These are phyloP conservation scores for Pseudanteris insignis DNA, from an alignment of 2,888 invertebrate species.

Conservation along the genomic window DNA sequence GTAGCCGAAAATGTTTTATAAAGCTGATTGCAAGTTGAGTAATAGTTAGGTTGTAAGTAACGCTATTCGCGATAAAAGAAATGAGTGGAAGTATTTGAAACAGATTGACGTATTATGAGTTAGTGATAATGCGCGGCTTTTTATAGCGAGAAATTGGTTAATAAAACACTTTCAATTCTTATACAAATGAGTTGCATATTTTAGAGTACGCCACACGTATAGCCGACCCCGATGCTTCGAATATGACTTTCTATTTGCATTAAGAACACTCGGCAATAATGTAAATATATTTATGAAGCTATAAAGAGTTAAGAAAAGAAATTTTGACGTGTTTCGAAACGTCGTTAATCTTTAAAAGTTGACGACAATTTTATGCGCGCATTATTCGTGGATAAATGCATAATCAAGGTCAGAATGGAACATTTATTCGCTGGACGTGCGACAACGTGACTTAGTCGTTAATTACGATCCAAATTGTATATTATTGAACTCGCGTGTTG, in stretches of 20 bases:
- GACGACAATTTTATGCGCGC: conserved; percentile 14
- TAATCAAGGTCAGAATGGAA: conserved; percentile 18
- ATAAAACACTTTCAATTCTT: neutral
- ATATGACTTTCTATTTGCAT: conserved; percentile 32
- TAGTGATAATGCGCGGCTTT: too few species aligned
- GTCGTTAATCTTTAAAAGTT: neutral
- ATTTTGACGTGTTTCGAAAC: conserved; percentile 22
- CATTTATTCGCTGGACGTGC: too few species aligned
- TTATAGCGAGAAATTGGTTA: too few species aligned
- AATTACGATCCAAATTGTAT: too few species aligned
- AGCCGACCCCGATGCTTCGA: conserved; percentile 1
- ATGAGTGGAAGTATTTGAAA: too few species aligned
- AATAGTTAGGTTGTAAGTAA: too few species aligned
- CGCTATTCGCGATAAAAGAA: too few species aligned
- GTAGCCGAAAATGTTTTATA: too few species aligned
- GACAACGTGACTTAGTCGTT: too few species aligned
- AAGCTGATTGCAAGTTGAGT: too few species aligned
- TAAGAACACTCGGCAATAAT: conserved; percentile 21
- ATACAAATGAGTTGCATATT: conserved; percentile 4
- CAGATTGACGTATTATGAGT: too few species aligned
- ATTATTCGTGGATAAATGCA: conserved; percentile 9
- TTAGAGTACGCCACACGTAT: neutral
- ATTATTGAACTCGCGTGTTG: too few species aligned
- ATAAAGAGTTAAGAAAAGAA: conserved; percentile 23
- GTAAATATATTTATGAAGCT: conserved; percentile 28